Evolutionary conservation across 2,113 vertebrate genomes (phyloP), one percentile per base, ranked within the genome.

Genomic region (Nettapus auritus): DNA sequence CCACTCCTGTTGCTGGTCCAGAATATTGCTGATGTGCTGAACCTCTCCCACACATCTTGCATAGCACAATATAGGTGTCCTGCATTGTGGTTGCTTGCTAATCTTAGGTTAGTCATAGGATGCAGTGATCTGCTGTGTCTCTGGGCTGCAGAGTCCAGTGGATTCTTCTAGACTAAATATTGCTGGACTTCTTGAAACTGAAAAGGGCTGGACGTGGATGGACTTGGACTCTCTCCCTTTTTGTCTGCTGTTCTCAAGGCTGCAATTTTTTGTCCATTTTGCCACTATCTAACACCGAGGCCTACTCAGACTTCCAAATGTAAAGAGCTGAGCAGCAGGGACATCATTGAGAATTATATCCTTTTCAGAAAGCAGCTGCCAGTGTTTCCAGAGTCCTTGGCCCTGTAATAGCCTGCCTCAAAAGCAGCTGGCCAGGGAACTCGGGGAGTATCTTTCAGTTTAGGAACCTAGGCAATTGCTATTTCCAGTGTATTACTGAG

Each of bases 341-440:
- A 93, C 86, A 81, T 90, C 7, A 4, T 29, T 34, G 90, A 3
- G 6, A 92, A 90, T 89, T 80, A 19, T 13, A 68, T 60, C 2
- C 48, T 75, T 79, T 92, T 75, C 80, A 95, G 86, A 92, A 86
- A 92, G 60, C 73, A 60, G 76, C 86, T 92, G 48, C 62, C 77
- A 55, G 46, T 42, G 53, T 83, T 95, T 90, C 52, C 56, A 33
- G 52, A 80, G 67, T 70, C 78, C 62, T 88, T 91, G 70, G 75
- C 67, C 34, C 44, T 89, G 31, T 86, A 89, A 84, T 29, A 89
- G 57, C 31, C 57, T 94, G 40, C 74, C 84, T 79, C 77, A 90
- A 76, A 84, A 89, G 74, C 86, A 95, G 77, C 84, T 95, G 91
- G 66, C 53, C 34, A 56, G 94, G 81, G 67, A 92, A 84, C 63